phyloP scores from a whole-genome alignment of 2,888 invertebrate species.

The Drosophila sordidula region DNA sequence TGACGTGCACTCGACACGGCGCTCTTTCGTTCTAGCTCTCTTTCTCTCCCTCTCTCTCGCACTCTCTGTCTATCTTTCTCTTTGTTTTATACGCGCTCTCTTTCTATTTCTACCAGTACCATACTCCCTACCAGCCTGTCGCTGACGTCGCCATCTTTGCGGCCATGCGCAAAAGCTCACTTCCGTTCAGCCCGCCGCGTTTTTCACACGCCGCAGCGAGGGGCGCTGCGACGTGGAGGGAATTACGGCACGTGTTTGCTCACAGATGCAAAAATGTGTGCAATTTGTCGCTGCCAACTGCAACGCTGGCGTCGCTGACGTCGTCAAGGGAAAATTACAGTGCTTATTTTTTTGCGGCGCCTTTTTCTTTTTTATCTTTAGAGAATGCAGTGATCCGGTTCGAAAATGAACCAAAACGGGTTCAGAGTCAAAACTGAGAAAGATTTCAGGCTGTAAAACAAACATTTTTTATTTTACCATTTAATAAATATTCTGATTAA shows the following conservation, averaged over 20 bases:
- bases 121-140: slow-evolving; percentile 13
- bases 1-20: slow-evolving; percentile 26
- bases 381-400: slow-evolving; percentile 10
- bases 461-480: not conserved
- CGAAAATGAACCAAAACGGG: not conserved
- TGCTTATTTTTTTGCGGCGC: slow-evolving; percentile 6
- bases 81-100: not conserved
- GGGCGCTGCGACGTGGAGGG: slow-evolving; percentile 39
- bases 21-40: slow-evolving; percentile 21
- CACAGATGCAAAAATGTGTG: slow-evolving; percentile 71
- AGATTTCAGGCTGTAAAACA: not conserved
- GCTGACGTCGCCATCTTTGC: slow-evolving; percentile 51
- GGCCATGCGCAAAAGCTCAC: slow-evolving; percentile 71
- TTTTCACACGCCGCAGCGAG: slow-evolving; percentile 36
- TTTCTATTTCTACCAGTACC: slow-evolving; percentile 5
- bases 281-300: slow-evolving; percentile 57
- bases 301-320: slow-evolving; percentile 54
- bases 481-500: not conserved
- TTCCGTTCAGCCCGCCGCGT: slow-evolving; percentile 69
- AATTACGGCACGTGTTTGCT: slow-evolving; percentile 82
- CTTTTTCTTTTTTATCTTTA: slow-evolving; percentile 1
- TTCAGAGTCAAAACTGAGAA: not conserved
- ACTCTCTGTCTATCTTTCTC: slow-evolving; percentile 14
- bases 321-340: slow-evolving; percentile 58
- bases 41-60: slow-evolving; percentile 5